Conservation (phyloP, 2,888 invertebrate genomes). For the Cheilosia soror region DNA sequence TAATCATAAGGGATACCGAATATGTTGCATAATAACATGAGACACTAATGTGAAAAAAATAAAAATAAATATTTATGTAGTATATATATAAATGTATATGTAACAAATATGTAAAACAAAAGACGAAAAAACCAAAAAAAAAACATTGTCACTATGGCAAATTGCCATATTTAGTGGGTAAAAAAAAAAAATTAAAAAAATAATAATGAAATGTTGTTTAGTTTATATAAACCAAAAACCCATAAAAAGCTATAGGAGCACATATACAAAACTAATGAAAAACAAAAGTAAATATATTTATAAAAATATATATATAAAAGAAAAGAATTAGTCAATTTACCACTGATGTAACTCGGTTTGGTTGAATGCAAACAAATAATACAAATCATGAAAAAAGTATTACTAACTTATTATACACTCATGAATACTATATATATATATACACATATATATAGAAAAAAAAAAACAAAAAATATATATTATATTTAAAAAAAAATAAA, state of each 20-base stretch:
- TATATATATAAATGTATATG: constrained; percentile 79
- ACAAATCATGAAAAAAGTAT: constrained; percentile 79
- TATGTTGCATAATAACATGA: constrained; percentile 72
- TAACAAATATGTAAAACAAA: constrained; percentile 73
- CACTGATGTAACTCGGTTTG: constrained; percentile 74
- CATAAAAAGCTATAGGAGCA: constrained; percentile 69
- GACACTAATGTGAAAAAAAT: constrained; percentile 59
- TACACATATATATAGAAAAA: constrained; percentile 64
- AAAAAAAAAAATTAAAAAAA: constrained; percentile 48
- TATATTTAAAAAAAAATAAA: constrained; percentile 67
- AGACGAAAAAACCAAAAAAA: constrained; percentile 70
- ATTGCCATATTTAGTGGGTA: constrained; percentile 69
- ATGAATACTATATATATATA: constrained; percentile 78
- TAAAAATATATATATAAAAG: constrained; percentile 48
- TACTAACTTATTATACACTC: constrained; percentile 76
- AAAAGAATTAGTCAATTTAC: constrained; percentile 74
- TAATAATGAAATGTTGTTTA: constrained; percentile 69
- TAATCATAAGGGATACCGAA: constrained; percentile 52
- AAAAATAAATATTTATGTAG: constrained; percentile 74
- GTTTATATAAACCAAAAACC: constrained; percentile 64
- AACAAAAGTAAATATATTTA: constrained; percentile 59
- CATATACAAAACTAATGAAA: constrained; percentile 71
- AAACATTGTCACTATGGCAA: constrained; percentile 59
- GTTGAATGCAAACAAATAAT: constrained; percentile 75
- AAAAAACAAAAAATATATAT: constrained; percentile 51